Evolutionary conservation across 1,140 invertebrate genomes (phyloP).

Genomic region (Ptiloglossa arizonensis): DNA sequence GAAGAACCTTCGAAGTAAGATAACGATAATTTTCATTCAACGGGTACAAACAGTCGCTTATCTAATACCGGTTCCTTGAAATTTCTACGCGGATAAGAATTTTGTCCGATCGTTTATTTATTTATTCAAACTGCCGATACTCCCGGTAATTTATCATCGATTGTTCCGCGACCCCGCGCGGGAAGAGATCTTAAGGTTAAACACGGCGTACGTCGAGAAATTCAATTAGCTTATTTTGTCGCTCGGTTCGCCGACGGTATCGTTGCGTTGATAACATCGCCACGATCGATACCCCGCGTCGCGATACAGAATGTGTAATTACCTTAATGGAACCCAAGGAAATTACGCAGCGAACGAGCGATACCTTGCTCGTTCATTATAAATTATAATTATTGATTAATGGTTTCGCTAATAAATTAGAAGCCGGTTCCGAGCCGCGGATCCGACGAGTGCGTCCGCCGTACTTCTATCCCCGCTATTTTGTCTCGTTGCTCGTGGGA

Average conservation of each 20-base stretch:
- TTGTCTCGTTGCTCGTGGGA: background rate
- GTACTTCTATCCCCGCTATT: background rate
- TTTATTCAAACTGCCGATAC: no score
- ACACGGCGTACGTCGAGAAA: no score
- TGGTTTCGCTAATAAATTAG: conserved; percentile 19
- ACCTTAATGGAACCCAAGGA: background rate
- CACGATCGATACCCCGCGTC: background rate
- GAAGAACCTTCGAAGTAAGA: no score
- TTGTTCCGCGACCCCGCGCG: no score
- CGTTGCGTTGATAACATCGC: background rate
- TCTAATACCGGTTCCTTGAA: no score
- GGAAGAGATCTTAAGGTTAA: no score
- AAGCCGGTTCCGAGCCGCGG: background rate
- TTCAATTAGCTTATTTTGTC: background rate
- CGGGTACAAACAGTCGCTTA: no score
- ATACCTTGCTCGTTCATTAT: background rate
- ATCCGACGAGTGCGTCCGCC: background rate
- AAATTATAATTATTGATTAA: conserved; percentile 44
- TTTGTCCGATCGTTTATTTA: no score
- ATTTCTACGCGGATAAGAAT: no score
- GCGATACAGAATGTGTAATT: background rate
- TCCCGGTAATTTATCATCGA: no score
- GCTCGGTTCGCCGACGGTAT: background rate
- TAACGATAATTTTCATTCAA: no score
- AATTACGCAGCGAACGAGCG: background rate